phyloP scores from a whole-genome alignment of 2,113 vertebrate species.

The Cyanoramphus novaezelandiae region DNA sequence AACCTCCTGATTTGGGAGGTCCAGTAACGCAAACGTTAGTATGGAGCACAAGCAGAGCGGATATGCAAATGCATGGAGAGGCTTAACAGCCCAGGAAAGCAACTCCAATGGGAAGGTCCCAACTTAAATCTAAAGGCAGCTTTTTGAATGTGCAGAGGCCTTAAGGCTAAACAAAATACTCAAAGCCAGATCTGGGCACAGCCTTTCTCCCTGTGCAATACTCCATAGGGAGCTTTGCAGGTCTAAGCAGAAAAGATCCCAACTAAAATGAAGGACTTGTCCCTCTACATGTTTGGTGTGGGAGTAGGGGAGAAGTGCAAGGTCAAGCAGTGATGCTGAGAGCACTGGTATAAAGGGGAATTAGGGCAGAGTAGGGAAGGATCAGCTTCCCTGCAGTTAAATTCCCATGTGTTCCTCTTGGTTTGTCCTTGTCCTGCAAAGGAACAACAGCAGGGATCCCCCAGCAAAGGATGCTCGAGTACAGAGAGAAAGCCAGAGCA shows the following conservation, averaged over 20 bases:
- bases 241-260: background rate
- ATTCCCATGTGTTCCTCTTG: background rate
- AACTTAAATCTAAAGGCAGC: slow-evolving; percentile 41
- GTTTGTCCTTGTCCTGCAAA: background rate
- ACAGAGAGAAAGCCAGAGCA: background rate
- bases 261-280: background rate
- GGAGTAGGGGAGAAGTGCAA: background rate
- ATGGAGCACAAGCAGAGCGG: background rate
- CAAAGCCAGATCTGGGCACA: slow-evolving; percentile 20
- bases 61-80: slow-evolving; percentile 2
- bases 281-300: rapidly evolving
- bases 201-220: background rate
- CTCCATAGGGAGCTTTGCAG: background rate
- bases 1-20: background rate
- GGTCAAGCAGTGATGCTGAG: background rate
- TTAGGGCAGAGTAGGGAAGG: background rate
- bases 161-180: slow-evolving; percentile 23
- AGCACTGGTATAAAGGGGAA: background rate
- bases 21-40: background rate
- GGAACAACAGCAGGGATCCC: background rate
- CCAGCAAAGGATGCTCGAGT: background rate
- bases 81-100: slow-evolving; percentile 19
- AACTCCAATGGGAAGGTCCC: slow-evolving; percentile 41
- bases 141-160: slow-evolving; percentile 25
- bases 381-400: background rate